Percentiles rank a stretch among this genome's conserved stretches.
phyloP scores from a whole-genome alignment of 2,113 vertebrate species.

The Chiloscyllium plagiosum region DNA sequence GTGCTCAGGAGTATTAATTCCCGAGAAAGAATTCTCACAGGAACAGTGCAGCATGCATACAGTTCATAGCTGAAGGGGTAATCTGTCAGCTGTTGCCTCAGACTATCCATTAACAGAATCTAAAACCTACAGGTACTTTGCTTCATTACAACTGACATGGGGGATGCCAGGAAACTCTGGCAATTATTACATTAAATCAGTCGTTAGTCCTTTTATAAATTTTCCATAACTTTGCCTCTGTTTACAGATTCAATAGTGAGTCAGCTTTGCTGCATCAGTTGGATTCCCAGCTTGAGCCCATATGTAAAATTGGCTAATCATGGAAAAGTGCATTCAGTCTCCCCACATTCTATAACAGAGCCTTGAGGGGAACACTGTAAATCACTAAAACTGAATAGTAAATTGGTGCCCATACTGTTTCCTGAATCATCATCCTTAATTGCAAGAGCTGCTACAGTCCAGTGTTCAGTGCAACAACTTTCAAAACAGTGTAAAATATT shows the following conservation, averaged over 20 bases:
- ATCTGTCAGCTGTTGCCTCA: constrained; percentile 34
- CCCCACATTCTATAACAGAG: background rate
- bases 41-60: background rate
- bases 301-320: background rate
- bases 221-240: constrained; percentile 28
- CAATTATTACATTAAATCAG: constrained; percentile 36
- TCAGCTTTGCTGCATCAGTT: background rate
- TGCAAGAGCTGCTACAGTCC: background rate
- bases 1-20: constrained; percentile 22
- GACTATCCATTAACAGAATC: constrained; percentile 30
- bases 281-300: background rate
- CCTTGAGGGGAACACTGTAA: background rate
- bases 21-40: constrained; percentile 15
- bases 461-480: background rate
- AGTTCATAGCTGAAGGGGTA: constrained; percentile 25
- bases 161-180: constrained; percentile 30
- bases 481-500: background rate
- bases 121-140: constrained; percentile 34
- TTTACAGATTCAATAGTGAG: constrained; percentile 34
- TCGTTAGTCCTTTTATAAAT: constrained; percentile 33
- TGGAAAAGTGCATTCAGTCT: constrained; percentile 13
- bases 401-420: background rate
- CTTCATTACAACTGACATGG: constrained; percentile 36
- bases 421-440: background rate
- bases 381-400: background rate